Evolutionary conservation across 2,797 vertebrate species (phyloP).

Genomic region (Mus caroli): DNA sequence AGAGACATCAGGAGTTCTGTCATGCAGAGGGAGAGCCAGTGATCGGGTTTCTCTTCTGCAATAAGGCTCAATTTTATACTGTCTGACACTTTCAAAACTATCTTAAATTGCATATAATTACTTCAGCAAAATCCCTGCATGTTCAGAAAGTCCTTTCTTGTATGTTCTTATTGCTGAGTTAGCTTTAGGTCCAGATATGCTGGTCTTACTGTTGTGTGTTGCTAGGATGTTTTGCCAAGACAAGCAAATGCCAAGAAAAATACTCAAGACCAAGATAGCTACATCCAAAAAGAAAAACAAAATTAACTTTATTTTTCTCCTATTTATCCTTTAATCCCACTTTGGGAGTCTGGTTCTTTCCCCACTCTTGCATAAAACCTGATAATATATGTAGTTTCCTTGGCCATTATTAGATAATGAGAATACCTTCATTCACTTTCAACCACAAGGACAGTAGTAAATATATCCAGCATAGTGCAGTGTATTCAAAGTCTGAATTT

Average conservation of each 20-base stretch:
- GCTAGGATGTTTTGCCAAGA: background rate
- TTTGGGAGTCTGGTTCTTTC: background rate
- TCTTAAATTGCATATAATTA: background rate
- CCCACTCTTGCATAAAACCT: background rate
- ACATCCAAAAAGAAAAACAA: background rate
- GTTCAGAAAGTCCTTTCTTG: background rate
- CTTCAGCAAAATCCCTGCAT: conserved; percentile 9
- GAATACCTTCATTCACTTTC: conserved; percentile 9
- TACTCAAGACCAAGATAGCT: background rate
- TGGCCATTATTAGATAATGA: background rate
- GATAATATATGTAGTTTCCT: background rate
- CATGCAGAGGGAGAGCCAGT: rapidly evolving
- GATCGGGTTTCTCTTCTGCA: background rate
- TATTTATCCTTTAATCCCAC: background rate
- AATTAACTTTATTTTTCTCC: background rate
- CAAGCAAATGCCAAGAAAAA: background rate
- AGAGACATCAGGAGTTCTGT: background rate
- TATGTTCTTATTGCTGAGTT: background rate
- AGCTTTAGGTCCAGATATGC: background rate
- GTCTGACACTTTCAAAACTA: background rate
- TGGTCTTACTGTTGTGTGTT: background rate
- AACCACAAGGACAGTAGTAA: conserved; percentile 29
- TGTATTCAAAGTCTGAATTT: conserved; percentile 33
- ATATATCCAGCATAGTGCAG: background rate
- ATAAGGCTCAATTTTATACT: background rate